phyloP scores from a whole-genome alignment of 2,888 invertebrate genomes.

The Aphidius colemani region DNA sequence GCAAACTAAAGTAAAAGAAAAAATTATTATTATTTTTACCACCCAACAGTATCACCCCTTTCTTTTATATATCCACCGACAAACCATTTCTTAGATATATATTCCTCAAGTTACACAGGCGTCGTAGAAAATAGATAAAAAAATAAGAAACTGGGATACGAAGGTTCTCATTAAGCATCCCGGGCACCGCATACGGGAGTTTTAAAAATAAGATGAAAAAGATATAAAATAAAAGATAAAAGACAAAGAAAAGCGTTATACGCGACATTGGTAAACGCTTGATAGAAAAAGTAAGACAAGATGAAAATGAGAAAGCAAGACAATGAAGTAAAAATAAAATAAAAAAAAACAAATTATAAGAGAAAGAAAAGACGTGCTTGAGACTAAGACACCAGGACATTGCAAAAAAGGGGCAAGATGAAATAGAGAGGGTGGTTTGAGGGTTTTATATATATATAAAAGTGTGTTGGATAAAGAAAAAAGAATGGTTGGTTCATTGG shows the following conservation, averaged over 20 bases:
- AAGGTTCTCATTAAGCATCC: constrained; percentile 60
- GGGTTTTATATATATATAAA: constrained; percentile 9
- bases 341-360: too few relatives aligned
- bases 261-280: constrained; percentile 46
- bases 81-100: neutral
- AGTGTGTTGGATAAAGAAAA: too few relatives aligned
- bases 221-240: constrained; percentile 1
- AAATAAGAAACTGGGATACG: constrained; percentile 19
- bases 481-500: too few relatives aligned
- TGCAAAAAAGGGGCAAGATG: constrained; percentile 23
- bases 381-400: constrained; percentile 37
- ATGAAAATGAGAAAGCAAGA: constrained; percentile 40
- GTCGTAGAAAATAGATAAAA: neutral
- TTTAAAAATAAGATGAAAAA: constrained; percentile 41
- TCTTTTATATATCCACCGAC: constrained; percentile 13
- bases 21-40: too few relatives aligned
- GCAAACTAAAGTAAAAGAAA: too few relatives aligned
- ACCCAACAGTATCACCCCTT: neutral
- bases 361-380: constrained; percentile 12
- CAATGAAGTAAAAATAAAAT: too few relatives aligned
- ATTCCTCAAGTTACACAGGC: neutral
- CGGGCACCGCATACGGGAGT: constrained; percentile 51
- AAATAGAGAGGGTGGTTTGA: constrained; percentile 23
- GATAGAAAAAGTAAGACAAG: constrained; percentile 45
- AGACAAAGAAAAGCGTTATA: neutral